phyloP scores from a whole-genome alignment of 2,888 invertebrate genomes.

The Stictocephala bisonia region DNA sequence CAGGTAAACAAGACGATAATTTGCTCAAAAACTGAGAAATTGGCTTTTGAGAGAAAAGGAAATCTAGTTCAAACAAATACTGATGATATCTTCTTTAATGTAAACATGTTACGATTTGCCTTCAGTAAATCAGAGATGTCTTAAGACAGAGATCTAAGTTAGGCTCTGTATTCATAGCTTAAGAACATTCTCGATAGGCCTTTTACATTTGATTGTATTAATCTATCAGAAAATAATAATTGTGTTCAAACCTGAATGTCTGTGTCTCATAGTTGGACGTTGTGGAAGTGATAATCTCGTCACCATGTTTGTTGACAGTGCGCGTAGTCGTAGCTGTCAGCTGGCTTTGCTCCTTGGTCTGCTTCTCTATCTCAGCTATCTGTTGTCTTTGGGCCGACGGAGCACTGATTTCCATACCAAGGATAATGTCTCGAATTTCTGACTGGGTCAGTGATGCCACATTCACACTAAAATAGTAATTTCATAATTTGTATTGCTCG shows the following conservation, averaged over 20 bases:
- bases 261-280: slow-evolving; percentile 99
- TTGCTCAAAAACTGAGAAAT: too few relatives aligned
- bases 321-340: slow-evolving; percentile 98
- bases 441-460: slow-evolving; percentile 99
- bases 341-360: slow-evolving; percentile 98
- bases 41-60: too few relatives aligned
- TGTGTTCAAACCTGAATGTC: slow-evolving; percentile 77
- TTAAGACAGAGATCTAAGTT: not conserved
- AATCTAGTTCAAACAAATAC: too few relatives aligned
- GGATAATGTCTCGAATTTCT: slow-evolving; percentile 96
- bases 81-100: too few relatives aligned
- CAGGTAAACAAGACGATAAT: too few relatives aligned
- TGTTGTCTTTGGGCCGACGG: slow-evolving; percentile 99
- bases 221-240: not conserved
- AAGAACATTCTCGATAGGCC: not conserved
- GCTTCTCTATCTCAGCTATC: slow-evolving; percentile 99
- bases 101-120: too few relatives aligned
- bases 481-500: too few relatives aligned
- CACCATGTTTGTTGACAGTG: slow-evolving; percentile 99
- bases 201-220: not conserved
- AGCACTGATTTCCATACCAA: slow-evolving; percentile 99
- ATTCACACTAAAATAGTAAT: slow-evolving; percentile 82
- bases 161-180: not conserved
- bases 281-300: slow-evolving; percentile 98
- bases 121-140: too few relatives aligned